Evolutionary conservation across 2,113 vertebrate genomes (phyloP).

Genomic region (Arvicanthis niloticus): DNA sequence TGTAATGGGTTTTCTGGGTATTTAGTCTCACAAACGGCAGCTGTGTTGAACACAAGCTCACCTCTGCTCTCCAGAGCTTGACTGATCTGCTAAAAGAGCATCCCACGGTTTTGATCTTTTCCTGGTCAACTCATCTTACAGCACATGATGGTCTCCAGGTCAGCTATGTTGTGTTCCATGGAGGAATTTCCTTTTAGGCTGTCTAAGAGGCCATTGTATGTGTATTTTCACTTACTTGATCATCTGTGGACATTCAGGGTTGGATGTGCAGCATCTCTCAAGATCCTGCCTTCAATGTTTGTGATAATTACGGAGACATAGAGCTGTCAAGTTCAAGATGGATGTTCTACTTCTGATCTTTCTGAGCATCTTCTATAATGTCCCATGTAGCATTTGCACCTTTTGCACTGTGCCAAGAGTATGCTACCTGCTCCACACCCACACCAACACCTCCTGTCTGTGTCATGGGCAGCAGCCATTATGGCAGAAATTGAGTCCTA

Average conservation of each 20-base stretch:
- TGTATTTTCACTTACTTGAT: background rate
- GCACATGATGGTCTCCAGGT: too few species aligned
- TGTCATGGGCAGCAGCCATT: background rate
- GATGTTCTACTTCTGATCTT: background rate
- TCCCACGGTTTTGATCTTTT: fast-evolving
- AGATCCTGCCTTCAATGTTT: background rate
- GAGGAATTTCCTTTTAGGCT: background rate
- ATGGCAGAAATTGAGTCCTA: background rate
- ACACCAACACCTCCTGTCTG: background rate
- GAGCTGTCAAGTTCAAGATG: background rate
- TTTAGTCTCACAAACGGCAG: background rate
- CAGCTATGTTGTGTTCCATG: too few species aligned
- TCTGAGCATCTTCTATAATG: background rate
- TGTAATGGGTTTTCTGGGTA: background rate
- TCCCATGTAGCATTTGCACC: background rate
- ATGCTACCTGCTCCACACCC: background rate
- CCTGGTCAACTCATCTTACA: background rate
- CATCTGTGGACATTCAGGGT: background rate
- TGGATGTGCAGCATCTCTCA: background rate
- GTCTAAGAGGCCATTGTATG: too few species aligned
- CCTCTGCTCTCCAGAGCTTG: background rate
- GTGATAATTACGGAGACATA: background rate
- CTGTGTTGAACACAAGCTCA: background rate
- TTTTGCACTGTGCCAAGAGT: background rate
- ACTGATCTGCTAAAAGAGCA: background rate